phyloP scores from a whole-genome alignment of 1,140 invertebrate species.

The Aphelinus atriplicis region DNA sequence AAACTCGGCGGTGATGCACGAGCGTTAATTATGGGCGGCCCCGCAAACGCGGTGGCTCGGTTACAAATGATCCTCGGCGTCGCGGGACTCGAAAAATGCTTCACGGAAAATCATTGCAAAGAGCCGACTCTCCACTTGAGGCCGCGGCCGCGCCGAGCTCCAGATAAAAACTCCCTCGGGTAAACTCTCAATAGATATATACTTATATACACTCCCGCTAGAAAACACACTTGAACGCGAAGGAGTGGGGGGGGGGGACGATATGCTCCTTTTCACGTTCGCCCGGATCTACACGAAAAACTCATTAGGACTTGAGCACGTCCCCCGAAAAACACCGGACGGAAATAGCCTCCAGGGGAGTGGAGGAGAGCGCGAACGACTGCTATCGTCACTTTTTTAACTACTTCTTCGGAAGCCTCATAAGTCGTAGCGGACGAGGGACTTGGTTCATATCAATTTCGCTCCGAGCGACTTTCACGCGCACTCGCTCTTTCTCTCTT shows the following conservation, averaged over 20 bases:
- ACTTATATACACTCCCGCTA: not conserved
- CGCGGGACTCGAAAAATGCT: not conserved
- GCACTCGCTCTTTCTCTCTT: no score
- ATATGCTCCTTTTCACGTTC: conserved; percentile 3
- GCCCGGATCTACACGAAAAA: conserved; percentile 19
- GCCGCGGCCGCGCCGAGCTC: no score
- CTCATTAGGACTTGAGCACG: conserved; percentile 6
- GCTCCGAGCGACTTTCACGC: conserved; percentile 12
- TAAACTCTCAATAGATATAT: no score
- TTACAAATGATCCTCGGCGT: conserved; percentile 13
- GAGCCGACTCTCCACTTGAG: no score
- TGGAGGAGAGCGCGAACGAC: conserved; percentile 40
- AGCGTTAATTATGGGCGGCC: conserved; percentile 16
- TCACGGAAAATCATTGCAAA: not conserved
- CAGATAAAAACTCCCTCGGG: no score
- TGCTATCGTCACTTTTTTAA: conserved; percentile 34
- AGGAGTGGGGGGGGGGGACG: not conserved
- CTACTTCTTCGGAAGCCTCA: conserved; percentile 14
- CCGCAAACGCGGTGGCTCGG: not conserved
- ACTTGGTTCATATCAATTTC: not conserved
- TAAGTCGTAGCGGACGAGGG: conserved; percentile 13
- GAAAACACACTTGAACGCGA: not conserved
- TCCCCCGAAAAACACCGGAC: conserved; percentile 35
- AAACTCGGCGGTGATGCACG: conserved; percentile 7
- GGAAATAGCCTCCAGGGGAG: conserved; percentile 38